Evolutionary conservation across 2,888 invertebrate genomes (phyloP).

Genomic region (Monochamus alternatus): DNA sequence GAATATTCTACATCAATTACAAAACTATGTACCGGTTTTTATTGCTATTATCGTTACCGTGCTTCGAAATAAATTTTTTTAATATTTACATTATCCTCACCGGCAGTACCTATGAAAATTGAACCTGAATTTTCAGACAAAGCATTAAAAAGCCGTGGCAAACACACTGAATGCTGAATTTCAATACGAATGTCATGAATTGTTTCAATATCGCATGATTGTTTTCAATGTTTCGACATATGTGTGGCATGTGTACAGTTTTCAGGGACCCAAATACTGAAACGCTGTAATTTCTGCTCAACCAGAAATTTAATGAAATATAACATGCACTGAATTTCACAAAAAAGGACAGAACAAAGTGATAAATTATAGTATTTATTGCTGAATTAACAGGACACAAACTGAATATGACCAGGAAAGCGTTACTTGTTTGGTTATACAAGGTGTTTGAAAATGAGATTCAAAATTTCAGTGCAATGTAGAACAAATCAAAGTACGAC

Average conservation of each 20-base stretch:
- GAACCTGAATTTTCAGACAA: not conserved
- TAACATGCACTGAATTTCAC: not conserved
- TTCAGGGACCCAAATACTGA: not conserved
- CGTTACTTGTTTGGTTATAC: not conserved
- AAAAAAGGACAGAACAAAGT: not conserved
- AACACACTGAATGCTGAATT: slow-evolving; percentile 11
- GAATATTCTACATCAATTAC: no score
- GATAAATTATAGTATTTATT: not conserved
- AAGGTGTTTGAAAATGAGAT: no score
- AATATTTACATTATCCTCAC: not conserved
- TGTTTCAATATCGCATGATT: slow-evolving; percentile 1
- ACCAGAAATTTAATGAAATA: not conserved
- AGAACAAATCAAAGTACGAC: no score
- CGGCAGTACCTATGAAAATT: not conserved
- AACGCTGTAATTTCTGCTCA: not conserved
- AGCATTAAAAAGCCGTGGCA: not conserved
- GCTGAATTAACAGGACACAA: not conserved
- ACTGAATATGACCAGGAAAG: not conserved
- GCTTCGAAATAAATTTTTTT: not conserved
- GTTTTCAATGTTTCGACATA: not conserved
- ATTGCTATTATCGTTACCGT: not conserved
- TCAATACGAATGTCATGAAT: slow-evolving; percentile 6
- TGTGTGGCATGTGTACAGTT: not conserved
- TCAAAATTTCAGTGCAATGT: no score
- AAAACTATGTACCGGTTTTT: not conserved